phyloP scores from a whole-genome alignment of 2,113 vertebrate species.

The Aplodontia rufa region DNA sequence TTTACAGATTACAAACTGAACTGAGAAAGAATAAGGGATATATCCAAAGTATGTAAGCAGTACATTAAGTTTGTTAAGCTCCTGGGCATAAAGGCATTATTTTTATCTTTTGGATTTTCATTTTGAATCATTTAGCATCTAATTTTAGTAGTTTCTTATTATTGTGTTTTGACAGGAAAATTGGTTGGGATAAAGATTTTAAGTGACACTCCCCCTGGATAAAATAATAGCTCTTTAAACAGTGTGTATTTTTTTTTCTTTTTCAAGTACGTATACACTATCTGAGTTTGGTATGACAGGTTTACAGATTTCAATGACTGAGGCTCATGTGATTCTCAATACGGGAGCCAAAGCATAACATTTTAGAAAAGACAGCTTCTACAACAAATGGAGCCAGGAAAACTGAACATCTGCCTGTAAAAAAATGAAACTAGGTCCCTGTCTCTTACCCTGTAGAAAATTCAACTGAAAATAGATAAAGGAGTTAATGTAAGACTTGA shows the following conservation, averaged over 20 bases:
- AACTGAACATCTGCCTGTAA: not conserved
- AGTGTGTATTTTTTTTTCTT: not conserved
- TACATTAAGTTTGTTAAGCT: not conserved
- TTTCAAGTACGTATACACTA: not conserved
- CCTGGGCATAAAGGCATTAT: not conserved
- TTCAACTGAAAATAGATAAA: not conserved
- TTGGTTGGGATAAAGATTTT: not conserved
- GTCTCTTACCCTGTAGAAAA: not conserved
- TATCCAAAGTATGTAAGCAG: not conserved
- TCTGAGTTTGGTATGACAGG: not conserved
- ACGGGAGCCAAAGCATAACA: too few relatives aligned
- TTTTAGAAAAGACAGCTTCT: not conserved
- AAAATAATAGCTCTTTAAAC: not conserved
- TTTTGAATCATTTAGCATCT: not conserved
- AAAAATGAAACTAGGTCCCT: not conserved
- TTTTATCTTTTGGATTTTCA: not conserved
- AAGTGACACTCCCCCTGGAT: not conserved
- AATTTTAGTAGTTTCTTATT: slow-evolving; percentile 5
- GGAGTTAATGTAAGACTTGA: not conserved
- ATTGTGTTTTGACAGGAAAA: not conserved
- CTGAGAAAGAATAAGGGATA: not conserved
- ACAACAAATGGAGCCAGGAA: not conserved
- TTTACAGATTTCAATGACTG: not conserved
- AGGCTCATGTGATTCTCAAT: not conserved
- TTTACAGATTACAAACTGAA: not conserved